A percentile compares a stretch with the other conserved stretches of the same genome.
phyloP scores from a whole-genome alignment of 2,797 vertebrate genomes.

The Gila robusta region DNA sequence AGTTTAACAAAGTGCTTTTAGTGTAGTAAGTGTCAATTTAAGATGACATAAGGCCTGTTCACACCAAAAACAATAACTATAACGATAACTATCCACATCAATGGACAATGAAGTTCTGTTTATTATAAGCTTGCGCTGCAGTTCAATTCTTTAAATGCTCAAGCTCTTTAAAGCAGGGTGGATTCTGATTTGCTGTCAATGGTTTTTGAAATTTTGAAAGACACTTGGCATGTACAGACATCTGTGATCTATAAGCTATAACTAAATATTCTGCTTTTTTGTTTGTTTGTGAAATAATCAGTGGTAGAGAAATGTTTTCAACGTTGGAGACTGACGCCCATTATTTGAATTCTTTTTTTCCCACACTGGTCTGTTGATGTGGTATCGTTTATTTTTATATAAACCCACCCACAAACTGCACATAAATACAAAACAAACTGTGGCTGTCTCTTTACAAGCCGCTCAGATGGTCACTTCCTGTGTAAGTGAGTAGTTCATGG shows the following conservation, averaged over 20 bases:
- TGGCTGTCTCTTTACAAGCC: neutral
- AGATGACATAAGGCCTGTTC: neutral
- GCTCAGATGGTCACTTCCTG: neutral
- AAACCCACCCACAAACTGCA: neutral
- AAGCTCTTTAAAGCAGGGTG: neutral
- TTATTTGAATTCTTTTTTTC: neutral
- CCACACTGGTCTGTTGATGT: neutral
- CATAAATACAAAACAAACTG: neutral
- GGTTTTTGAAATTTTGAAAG: no score
- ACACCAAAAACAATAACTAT: neutral
- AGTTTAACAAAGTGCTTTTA: neutral
- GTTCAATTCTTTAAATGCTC: neutral
- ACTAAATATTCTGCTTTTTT: neutral
- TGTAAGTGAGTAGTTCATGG: neutral
- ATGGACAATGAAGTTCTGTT: neutral
- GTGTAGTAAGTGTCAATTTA: neutral
- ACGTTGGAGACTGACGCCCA: neutral
- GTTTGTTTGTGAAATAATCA: neutral
- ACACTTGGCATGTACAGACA: neutral
- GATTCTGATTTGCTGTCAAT: no score
- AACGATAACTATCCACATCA: neutral
- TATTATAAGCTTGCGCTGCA: no score
- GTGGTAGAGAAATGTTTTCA: neutral
- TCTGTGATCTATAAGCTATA: neutral
- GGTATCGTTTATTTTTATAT: neutral